Conservation (phyloP, 2,797 vertebrate genomes). For the Poeciliopsis paucimaculata region DNA sequence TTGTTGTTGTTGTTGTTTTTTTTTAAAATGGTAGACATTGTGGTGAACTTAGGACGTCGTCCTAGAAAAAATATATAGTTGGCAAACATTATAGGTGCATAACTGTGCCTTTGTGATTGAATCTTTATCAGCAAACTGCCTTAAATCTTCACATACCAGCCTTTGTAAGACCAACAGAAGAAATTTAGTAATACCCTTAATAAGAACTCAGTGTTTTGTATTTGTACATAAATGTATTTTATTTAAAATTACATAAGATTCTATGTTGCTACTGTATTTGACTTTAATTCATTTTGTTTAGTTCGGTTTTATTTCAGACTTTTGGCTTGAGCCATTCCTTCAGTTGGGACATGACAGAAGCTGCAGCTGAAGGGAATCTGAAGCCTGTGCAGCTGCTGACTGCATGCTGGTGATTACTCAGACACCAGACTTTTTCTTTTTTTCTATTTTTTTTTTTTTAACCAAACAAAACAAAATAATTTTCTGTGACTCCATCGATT, state of each 20-base stretch:
- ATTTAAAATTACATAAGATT: neutral
- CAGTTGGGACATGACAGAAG: neutral
- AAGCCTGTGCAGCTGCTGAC: neutral
- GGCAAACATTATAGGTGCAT: neutral
- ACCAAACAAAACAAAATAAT: slow-evolving; percentile 27
- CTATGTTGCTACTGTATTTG: neutral
- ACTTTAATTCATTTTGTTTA: neutral
- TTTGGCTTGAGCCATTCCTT: neutral
- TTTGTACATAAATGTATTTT: neutral
- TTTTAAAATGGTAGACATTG: neutral
- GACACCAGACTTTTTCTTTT: neutral
- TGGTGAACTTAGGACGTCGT: neutral
- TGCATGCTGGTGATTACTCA: neutral
- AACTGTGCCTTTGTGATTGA: neutral
- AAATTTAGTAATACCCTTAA: neutral
- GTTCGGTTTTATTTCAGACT: neutral
- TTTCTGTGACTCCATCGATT: slow-evolving; percentile 59
- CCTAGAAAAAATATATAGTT: neutral
- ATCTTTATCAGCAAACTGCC: neutral
- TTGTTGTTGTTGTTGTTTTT: neutral
- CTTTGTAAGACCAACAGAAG: neutral
- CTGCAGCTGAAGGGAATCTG: neutral
- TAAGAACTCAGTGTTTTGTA: neutral
- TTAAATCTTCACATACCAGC: neutral
- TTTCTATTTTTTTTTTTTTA: neutral